Evolutionary conservation across 2,113 vertebrate genomes (phyloP), one percentile per base, ranked within the genome.

Genomic region (Pelobates fuscus): DNA sequence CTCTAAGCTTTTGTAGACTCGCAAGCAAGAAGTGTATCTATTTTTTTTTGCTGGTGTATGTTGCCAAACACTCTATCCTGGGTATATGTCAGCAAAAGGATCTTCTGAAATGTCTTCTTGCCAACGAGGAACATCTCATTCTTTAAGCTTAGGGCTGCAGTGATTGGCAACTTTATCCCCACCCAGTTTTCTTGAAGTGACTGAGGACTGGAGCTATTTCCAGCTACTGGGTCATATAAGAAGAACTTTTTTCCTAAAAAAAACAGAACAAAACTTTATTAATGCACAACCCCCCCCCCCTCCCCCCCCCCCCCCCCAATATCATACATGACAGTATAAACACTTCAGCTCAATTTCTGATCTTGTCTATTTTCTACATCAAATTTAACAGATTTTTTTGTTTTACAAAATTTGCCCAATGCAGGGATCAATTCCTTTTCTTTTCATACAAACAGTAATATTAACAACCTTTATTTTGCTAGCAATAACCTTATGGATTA

Each of bases 91-190:
- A 76, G 72, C 25, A 76, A 30, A 2, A 76, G 72, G 23, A 76
- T 67, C 49, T 67, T 67, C 64, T 76, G 72, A 37, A 76, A 76
- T 37, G 58, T 76, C 41, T 76, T 76, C 21, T 67, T 76, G 5
- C 72, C 49, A 10, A 76, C 67, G 21, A 76, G 72, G 20, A 20
- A 76, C 72, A 76, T 76, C 55, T 76, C 72, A 24, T 76, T 76
- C 64, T 76, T 76, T 20, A 67, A 24, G 20, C 72, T 76, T 17
- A 76, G 72, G 0, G 72, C 72, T 3, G 72, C 72, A 25, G 52
- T 76, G 20, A 76, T 76, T 1, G 72, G 72, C 27, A 76, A 26
- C 27, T 76, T 76, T 18, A 76, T 63, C 8, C 72, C 72, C 12
- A 67, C n/a, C 72, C 72, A 76, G 41, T 67, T 63, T 0, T 76